Base-by-base conservation (phyloP, 1,140 invertebrate species). In the Oscheius sp. region DNA sequence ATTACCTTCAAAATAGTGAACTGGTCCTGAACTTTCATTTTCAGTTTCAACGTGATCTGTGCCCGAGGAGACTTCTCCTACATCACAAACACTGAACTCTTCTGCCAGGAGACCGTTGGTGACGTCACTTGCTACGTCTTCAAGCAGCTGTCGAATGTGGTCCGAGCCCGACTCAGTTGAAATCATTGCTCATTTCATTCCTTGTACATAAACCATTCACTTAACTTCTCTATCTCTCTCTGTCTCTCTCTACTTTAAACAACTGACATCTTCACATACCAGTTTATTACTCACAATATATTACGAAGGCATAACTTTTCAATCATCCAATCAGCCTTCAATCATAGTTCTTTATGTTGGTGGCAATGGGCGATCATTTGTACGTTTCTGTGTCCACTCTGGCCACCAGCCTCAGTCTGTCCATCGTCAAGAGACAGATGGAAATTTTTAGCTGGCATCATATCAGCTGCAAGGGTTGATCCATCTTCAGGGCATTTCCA, bases 61-160 rank as follows among this genome's bases (percentile, higher is more conserved):
- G 68, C 67, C 32, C 34, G 68, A 15, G 68, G 74, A n/a, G 76
- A 77, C 49, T 77, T 77, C 34, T 77, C 76, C 0, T 77, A 77
- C 61, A 59, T 77, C 1, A 67, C 75, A 10, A 77, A 76, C 63
- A 77, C 63, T 15, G 64, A 71, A 23, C 18, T 67, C 10, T 77
- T 72, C 74, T 77, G 76, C 42, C 73, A 77, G 35, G 75, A 76
- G 31, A 78, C 66, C 23, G 69, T 72, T 7, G 67, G 69, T 1
- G 76, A 72, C 28, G 75, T 77, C 35, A 77, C 76, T 18, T 77
- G 76, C 32, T 77, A 73, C 68, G 62, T 70, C 4, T 77, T 77
- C 68, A 75, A 77, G 36, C 76, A 77, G 28, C 55, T 74, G 1
- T 59, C 35, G 2, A 65, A 74, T 26, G 49, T 55, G 49, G 23